Evolutionary conservation across 1,140 invertebrate genomes (phyloP).

Genomic region (Microplitis mediator): DNA sequence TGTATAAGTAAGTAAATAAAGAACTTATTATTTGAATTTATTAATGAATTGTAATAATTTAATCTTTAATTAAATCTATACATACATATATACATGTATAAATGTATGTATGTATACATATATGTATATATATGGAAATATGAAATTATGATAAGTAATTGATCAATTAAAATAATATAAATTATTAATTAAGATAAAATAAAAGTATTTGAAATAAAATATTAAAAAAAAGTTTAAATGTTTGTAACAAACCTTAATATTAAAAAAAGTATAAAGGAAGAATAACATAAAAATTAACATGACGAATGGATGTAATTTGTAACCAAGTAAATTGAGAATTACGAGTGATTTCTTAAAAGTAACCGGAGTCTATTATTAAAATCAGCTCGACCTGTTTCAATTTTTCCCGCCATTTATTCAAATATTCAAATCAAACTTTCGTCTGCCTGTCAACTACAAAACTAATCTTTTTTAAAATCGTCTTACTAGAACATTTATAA

Average conservation of each 20-base stretch:
- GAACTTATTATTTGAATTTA: no score
- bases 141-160: background rate
- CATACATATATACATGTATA: background rate
- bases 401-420: constrained; percentile 14
- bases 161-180: background rate
- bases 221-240: background rate
- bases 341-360: constrained; percentile 1
- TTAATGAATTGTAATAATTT: background rate
- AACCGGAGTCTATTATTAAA: constrained; percentile 25
- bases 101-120: no score
- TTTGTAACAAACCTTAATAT: constrained; percentile 17
- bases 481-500: no score
- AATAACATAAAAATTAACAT: constrained; percentile 23
- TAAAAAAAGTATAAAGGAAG: constrained; percentile 20
- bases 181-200: no score
- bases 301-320: background rate
- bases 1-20: no score
- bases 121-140: background rate
- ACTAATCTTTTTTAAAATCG: no score
- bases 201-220: no score
- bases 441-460: no score
- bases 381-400: background rate
- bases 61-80: background rate
- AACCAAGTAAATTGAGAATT: constrained; percentile 7
- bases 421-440: background rate